Percentiles rank a stretch among this genome's conserved stretches.
phyloP scores from a whole-genome alignment of 2,797 vertebrate genomes.

The Macropodus opercularis region DNA sequence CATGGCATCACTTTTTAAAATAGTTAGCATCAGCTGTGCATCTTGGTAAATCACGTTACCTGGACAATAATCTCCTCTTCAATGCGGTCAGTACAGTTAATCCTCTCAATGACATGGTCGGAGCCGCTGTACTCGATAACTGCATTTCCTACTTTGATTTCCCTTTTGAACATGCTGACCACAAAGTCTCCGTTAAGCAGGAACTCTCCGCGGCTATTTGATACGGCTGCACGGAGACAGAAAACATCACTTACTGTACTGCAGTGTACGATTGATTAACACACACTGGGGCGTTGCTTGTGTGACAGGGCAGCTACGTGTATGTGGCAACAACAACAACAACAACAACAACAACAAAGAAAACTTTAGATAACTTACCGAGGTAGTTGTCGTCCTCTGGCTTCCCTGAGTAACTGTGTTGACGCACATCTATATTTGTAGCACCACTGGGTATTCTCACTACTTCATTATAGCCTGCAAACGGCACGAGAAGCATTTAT shows the following conservation, averaged over 20 bases:
- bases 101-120: conserved; percentile 92
- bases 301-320: too few relatives aligned
- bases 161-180: conserved; percentile 99
- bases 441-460: conserved; percentile 96
- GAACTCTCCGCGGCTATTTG: conserved; percentile 93
- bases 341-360: too few relatives aligned
- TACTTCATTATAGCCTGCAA: conserved; percentile 93
- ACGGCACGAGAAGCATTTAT: conserved; percentile 25
- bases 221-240: conserved; percentile 86
- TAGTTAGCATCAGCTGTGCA: not conserved
- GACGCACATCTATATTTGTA: conserved; percentile 96
- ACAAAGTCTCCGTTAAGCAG: conserved; percentile 98
- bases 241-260: conserved; percentile 21
- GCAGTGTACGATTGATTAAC: too few relatives aligned
- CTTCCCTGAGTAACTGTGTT: conserved; percentile 98
- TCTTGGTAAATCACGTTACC: too few relatives aligned
- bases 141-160: conserved; percentile 93
- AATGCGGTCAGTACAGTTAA: conserved; percentile 96
- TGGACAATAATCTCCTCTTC: conserved; percentile 95
- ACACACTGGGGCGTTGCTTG: too few relatives aligned
- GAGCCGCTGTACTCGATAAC: conserved; percentile 97
- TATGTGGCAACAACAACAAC: too few relatives aligned
- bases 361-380: conserved; percentile 83
- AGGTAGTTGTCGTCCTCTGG: conserved; percentile 99
- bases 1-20: not conserved